Conservation (phyloP, 2,113 vertebrate genomes). For the Xyliphius kryptos region DNA sequence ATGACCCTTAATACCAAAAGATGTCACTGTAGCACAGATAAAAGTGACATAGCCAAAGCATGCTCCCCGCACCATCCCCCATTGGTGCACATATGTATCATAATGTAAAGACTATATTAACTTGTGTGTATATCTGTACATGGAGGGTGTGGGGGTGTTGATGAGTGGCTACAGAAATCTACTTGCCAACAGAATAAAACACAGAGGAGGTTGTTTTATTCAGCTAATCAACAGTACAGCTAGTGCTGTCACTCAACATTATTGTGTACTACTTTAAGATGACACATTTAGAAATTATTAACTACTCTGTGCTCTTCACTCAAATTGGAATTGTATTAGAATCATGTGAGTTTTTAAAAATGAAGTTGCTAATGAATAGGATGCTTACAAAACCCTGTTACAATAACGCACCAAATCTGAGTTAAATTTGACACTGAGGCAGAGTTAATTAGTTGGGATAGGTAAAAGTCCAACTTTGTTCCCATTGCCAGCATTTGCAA, state of each 20-base stretch:
- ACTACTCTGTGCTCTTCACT: background rate
- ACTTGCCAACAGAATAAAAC: background rate
- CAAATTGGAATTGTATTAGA: too few relatives aligned
- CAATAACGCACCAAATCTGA: too few relatives aligned
- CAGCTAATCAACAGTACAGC: background rate
- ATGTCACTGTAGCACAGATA: constrained; percentile 65
- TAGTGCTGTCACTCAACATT: background rate
- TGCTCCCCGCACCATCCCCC: too few relatives aligned
- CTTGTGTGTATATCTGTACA: background rate
- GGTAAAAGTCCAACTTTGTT: too few relatives aligned
- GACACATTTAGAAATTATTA: background rate
- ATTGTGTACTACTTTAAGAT: background rate
- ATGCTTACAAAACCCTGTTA: too few relatives aligned
- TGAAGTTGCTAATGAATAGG: too few relatives aligned
- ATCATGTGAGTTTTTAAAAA: too few relatives aligned
- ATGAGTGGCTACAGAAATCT: too few relatives aligned
- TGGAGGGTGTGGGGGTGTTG: background rate
- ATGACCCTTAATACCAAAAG: constrained; percentile 48
- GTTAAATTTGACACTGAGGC: too few relatives aligned
- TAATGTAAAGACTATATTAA: too few relatives aligned
- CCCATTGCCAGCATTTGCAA: background rate
- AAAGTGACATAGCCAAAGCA: background rate
- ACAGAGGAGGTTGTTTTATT: background rate
- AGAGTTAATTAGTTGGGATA: too few relatives aligned
- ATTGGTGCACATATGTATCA: too few relatives aligned